These are phyloP conservation scores for Aeoliscus strigatus DNA, from an alignment of 2,797 vertebrate species.

Conservation along the genomic window DNA sequence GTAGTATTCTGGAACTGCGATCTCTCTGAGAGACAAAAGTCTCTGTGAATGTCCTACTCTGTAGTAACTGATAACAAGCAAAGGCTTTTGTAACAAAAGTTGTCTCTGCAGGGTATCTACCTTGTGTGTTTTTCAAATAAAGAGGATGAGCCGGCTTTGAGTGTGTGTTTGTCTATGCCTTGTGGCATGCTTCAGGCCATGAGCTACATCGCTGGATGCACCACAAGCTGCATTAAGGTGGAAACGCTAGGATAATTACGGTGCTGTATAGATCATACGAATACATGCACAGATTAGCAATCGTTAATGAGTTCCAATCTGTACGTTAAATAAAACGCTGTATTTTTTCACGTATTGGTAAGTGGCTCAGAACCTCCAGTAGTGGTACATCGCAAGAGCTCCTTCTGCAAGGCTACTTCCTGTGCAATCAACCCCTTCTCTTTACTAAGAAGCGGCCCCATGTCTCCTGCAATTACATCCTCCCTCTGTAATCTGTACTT, in stretches of 20 bases:
- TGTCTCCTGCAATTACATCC: slow-evolving; percentile 70
- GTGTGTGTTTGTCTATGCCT: slow-evolving; percentile 49
- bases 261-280: slow-evolving; percentile 17
- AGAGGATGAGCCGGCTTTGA: slow-evolving; percentile 35
- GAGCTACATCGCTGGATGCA: slow-evolving; percentile 42
- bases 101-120: slow-evolving; percentile 46
- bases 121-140: slow-evolving; percentile 50
- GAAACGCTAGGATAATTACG: slow-evolving; percentile 18
- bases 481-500: slow-evolving; percentile 69
- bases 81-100: slow-evolving; percentile 35
- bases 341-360: too few species aligned
- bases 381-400: slow-evolving; percentile 42
- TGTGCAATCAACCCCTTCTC: slow-evolving; percentile 67
- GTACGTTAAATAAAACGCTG: slow-evolving; percentile 2
- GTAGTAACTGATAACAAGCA: slow-evolving; percentile 24
- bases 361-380: slow-evolving; percentile 15
- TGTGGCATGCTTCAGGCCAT: slow-evolving; percentile 61
- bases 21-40: background rate
- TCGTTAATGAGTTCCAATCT: slow-evolving; percentile 13
- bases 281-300: slow-evolving; percentile 18
- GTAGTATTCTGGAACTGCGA: background rate
- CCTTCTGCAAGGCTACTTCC: slow-evolving; percentile 62
- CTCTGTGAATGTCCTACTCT: slow-evolving; percentile 14
- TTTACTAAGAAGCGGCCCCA: slow-evolving; percentile 61
- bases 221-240: slow-evolving; percentile 13